These are phyloP conservation scores for Pseudonaja textilis DNA, from an alignment of 2,113 vertebrate genomes.

Conservation along the genomic window DNA sequence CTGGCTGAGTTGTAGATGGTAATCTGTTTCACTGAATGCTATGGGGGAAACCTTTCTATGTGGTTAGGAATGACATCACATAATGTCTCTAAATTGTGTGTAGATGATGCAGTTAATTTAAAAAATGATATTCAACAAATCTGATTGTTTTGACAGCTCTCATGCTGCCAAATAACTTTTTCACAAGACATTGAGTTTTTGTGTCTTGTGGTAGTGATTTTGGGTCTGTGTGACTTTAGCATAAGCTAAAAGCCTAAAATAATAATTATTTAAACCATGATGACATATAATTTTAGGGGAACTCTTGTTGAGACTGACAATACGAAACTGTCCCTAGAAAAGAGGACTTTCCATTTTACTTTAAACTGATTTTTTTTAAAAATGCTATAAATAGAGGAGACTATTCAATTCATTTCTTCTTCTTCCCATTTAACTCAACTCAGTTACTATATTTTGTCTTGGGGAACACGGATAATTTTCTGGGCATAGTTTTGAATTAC, in stretches of 20 bases:
- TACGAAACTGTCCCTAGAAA: slow-evolving; percentile 36
- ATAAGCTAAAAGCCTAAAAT: slow-evolving; percentile 41
- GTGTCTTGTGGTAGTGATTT: background rate
- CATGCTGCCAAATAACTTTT: slow-evolving; percentile 21
- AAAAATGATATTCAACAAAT: slow-evolving; percentile 3
- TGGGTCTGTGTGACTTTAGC: background rate
- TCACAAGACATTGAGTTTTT: slow-evolving; percentile 28
- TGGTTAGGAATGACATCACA: background rate
- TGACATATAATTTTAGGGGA: slow-evolving; percentile 42
- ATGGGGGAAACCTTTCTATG: background rate
- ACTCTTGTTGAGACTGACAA: slow-evolving; percentile 53
- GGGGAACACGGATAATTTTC: background rate
- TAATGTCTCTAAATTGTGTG: slow-evolving; percentile 2
- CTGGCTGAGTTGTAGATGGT: background rate
- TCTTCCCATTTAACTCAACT: slow-evolving; percentile 10
- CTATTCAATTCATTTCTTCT: background rate
- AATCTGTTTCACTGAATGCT: background rate
- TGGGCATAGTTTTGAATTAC: slow-evolving; percentile 11
- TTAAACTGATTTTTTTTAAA: slow-evolving; percentile 13
- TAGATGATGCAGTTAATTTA: slow-evolving; percentile 3
- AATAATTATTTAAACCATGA: slow-evolving; percentile 58
- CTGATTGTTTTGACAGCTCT: slow-evolving; percentile 29
- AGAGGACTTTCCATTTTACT: background rate
- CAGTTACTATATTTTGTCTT: background rate
- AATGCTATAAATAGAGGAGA: background rate